Percentiles rank a stretch among this genome's conserved stretches.
Conservation (phyloP, 2,888 invertebrate genomes). For the Physocephala rufipes region DNA sequence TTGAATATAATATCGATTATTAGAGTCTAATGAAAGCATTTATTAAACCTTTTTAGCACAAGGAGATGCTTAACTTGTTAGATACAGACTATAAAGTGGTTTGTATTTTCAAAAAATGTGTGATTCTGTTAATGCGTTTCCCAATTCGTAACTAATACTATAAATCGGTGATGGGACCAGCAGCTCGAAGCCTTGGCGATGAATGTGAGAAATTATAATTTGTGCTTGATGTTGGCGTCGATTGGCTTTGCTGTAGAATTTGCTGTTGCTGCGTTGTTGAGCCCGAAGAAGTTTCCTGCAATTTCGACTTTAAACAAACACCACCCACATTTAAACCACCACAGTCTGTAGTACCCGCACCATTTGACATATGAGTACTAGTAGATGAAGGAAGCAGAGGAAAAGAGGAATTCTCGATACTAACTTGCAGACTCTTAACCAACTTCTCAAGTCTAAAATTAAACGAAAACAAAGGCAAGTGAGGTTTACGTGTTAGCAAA, state of each 20-base stretch:
- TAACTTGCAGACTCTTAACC: slow-evolving; percentile 62
- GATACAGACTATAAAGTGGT: not conserved
- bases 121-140: slow-evolving; percentile 51
- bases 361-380: slow-evolving; percentile 46
- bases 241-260: slow-evolving; percentile 40
- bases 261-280: slow-evolving; percentile 40
- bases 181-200: slow-evolving; percentile 59
- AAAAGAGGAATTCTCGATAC: slow-evolving; percentile 49
- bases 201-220: slow-evolving; percentile 41
- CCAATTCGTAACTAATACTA: slow-evolving; percentile 59
- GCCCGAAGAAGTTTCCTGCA: slow-evolving; percentile 32
- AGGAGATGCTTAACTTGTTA: slow-evolving; percentile 1
- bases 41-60: slow-evolving; percentile 7
- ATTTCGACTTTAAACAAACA: slow-evolving; percentile 39
- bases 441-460: slow-evolving; percentile 65
- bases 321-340: slow-evolving; percentile 40
- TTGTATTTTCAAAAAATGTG: slow-evolving; percentile 52
- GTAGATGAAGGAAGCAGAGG: slow-evolving; percentile 38
- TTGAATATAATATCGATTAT: not conserved
- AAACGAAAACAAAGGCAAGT: slow-evolving; percentile 47
- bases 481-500: slow-evolving; percentile 36
- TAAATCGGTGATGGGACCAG: slow-evolving; percentile 65
- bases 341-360: slow-evolving; percentile 48
- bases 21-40: not conserved
- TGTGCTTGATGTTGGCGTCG: slow-evolving; percentile 33